phyloP scores from a whole-genome alignment of 2,113 vertebrate genomes.

The Neodontobutis hainanensis region DNA sequence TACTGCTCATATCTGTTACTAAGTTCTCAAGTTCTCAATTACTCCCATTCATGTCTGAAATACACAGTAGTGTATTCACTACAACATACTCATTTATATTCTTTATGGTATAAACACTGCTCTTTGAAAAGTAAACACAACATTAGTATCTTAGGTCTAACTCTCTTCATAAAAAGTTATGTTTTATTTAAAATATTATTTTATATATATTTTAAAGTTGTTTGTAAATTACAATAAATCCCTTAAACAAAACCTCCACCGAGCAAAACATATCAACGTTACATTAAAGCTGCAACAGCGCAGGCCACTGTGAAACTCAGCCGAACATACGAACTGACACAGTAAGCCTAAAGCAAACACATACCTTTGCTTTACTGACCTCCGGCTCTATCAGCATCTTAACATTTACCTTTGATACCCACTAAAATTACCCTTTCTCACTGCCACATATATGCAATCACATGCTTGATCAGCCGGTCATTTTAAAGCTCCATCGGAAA shows the following conservation, averaged over 20 bases:
- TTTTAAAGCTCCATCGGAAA: slow-evolving; percentile 5
- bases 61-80: too few species aligned
- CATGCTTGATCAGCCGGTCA: slow-evolving; percentile 17
- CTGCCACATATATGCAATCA: neutral
- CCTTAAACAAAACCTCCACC: neutral
- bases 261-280: neutral
- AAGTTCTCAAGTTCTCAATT: too few species aligned
- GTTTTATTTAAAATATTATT: neutral
- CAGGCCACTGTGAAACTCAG: too few species aligned
- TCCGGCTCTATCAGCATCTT: neutral
- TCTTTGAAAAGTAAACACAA: neutral
- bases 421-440: slow-evolving; percentile 9
- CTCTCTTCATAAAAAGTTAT: neutral
- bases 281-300: neutral
- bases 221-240: neutral
- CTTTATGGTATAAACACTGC: too few species aligned
- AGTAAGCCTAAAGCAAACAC: neutral
- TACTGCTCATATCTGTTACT: too few species aligned
- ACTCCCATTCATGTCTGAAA: too few species aligned
- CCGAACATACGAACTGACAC: neutral
- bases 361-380: slow-evolving; percentile 1
- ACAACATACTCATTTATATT: too few species aligned
- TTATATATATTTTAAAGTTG: too few species aligned
- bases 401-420: neutral
- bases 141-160: neutral